Conservation (phyloP, 1,140 invertebrate genomes). For the Agraylea sexmaculata region DNA sequence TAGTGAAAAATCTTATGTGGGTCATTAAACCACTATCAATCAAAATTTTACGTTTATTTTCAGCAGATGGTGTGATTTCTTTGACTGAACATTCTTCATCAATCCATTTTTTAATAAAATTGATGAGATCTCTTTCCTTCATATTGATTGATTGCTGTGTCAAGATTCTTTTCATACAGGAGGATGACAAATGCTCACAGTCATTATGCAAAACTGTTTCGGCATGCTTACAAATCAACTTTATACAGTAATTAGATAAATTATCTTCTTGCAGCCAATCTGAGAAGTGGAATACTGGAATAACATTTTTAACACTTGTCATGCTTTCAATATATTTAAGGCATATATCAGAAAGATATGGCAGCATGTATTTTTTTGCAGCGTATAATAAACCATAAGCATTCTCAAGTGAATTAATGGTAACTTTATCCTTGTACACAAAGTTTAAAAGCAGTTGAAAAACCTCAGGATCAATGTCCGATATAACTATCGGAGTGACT, state of each 20-base stretch:
- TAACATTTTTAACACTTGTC: slow-evolving; percentile 39
- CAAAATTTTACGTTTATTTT: slow-evolving; percentile 33
- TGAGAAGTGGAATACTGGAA: slow-evolving; percentile 41
- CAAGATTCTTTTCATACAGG: slow-evolving; percentile 35
- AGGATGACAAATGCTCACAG: slow-evolving; percentile 33
- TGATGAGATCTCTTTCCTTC: slow-evolving; percentile 36
- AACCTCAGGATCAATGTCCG: slow-evolving; percentile 39
- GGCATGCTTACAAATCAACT: slow-evolving; percentile 37
- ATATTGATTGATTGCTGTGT: slow-evolving; percentile 35
- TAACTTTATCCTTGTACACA: slow-evolving; percentile 42
- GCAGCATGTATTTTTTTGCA: slow-evolving; percentile 43
- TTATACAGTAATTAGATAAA: slow-evolving; percentile 32
- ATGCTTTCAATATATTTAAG: slow-evolving; percentile 36
- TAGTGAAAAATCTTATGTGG: slow-evolving; percentile 28
- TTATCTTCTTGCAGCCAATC: slow-evolving; percentile 39
- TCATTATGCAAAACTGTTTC: slow-evolving; percentile 34
- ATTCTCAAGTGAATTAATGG: slow-evolving; percentile 36
- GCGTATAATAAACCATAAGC: slow-evolving; percentile 44
- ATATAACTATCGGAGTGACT: slow-evolving; percentile 33
- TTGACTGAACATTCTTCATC: slow-evolving; percentile 33
- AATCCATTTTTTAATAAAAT: slow-evolving; percentile 39
- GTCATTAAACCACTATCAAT: slow-evolving; percentile 29
- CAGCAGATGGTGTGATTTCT: slow-evolving; percentile 25
- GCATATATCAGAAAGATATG: slow-evolving; percentile 38
- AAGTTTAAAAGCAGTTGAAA: slow-evolving; percentile 43